Conservation (phyloP, 2,888 invertebrate species). For the Dastarcus helophoroides region DNA sequence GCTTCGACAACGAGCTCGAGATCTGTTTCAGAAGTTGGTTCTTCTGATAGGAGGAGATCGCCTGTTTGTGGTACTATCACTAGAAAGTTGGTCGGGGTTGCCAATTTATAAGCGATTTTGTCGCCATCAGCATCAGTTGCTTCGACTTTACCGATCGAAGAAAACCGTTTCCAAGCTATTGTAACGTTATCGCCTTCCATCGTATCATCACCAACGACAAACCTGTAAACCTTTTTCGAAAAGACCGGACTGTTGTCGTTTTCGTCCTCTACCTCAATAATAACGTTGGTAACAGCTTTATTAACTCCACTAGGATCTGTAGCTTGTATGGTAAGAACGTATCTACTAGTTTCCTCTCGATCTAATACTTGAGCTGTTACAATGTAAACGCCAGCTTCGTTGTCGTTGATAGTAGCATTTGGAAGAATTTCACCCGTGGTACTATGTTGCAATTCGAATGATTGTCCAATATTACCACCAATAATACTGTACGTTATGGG, state of each 20-base stretch:
- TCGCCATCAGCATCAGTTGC: slow-evolving; percentile 89
- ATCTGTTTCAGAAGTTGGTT: slow-evolving; percentile 51
- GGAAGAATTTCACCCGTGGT: slow-evolving; percentile 37
- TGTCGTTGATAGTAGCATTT: slow-evolving; percentile 39
- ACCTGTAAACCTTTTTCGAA: slow-evolving; percentile 64
- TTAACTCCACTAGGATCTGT: slow-evolving; percentile 70
- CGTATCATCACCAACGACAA: slow-evolving; percentile 56
- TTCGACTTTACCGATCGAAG: slow-evolving; percentile 71
- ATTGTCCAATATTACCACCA: slow-evolving; percentile 61
- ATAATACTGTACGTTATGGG: slow-evolving; percentile 72
- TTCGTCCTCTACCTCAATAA: slow-evolving; percentile 68
- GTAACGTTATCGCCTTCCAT: slow-evolving; percentile 48
- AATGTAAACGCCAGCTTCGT: slow-evolving; percentile 56
- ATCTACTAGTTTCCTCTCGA: slow-evolving; percentile 59
- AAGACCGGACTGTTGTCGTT: slow-evolving; percentile 90
- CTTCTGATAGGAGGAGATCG: slow-evolving; percentile 71
- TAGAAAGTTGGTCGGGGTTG: slow-evolving; percentile 67
- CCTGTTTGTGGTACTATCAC: slow-evolving; percentile 91
- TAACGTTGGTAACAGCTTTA: slow-evolving; percentile 67
- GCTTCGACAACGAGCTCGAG: slow-evolving; percentile 65
- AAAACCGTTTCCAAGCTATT: slow-evolving; percentile 64
- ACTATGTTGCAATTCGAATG: slow-evolving; percentile 61
- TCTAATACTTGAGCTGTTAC: slow-evolving; percentile 70
- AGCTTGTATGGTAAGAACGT: slow-evolving; percentile 68
- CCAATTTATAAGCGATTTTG: slow-evolving; percentile 74